A percentile compares a stretch with the other conserved stretches of the same genome.
These are phyloP conservation scores for Chlorops oryzae DNA, from an alignment of 1,140 invertebrate genomes.

Conservation along the genomic window DNA sequence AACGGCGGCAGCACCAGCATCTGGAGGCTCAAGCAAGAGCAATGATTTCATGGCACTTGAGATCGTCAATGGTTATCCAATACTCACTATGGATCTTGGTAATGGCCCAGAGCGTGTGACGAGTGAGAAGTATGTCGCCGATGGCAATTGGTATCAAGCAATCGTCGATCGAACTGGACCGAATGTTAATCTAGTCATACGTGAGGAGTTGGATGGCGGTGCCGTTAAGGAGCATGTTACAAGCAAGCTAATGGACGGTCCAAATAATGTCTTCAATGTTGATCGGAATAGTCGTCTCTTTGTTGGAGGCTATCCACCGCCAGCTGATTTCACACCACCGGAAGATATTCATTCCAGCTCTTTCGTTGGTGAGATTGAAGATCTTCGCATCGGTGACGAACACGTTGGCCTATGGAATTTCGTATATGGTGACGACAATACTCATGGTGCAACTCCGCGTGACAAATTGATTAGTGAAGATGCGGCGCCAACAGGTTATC, in stretches of 20 bases:
- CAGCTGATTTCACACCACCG: conserved; percentile 63
- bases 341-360: conserved; percentile 61
- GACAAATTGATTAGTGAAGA: conserved; percentile 34
- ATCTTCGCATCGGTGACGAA: conserved; percentile 79
- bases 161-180: conserved; percentile 82
- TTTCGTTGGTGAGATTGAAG: conserved; percentile 87
- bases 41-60: conserved; percentile 93
- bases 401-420: conserved; percentile 95
- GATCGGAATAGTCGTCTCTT: conserved; percentile 83
- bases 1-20: conserved; percentile 36
- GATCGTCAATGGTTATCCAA: conserved; percentile 79
- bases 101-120: conserved; percentile 71
- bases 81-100: conserved; percentile 82
- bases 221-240: conserved; percentile 47
- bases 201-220: conserved; percentile 63
- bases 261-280: conserved; percentile 78
- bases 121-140: conserved; percentile 68
- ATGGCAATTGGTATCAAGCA: conserved; percentile 87
- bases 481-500: conserved; percentile 57
- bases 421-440: conserved; percentile 67
- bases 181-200: conserved; percentile 72
- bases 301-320: conserved; percentile 79
- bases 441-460: conserved; percentile 62
- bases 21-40: conserved; percentile 45
- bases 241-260: conserved; percentile 61